These are phyloP conservation scores for Uloborus plumipes DNA, from an alignment of 2,888 invertebrate genomes.

Conservation along the genomic window DNA sequence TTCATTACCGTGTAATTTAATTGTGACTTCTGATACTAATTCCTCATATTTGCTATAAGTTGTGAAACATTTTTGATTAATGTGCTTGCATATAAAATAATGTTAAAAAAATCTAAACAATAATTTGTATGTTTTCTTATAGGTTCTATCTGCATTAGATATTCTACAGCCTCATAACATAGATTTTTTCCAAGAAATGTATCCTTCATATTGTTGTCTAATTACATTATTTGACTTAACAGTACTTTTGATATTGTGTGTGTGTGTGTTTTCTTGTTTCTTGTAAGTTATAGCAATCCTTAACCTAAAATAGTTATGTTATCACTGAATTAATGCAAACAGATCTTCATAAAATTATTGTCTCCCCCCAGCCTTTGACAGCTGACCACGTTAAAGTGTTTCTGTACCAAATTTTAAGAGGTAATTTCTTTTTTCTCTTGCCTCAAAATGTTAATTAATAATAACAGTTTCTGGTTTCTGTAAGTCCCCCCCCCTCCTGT, in stretches of 20 bases:
- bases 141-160: slow-evolving; percentile 98
- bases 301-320: slow-evolving; percentile 85
- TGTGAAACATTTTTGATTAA: too few species aligned
- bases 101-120: too few species aligned
- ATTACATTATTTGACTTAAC: too few species aligned
- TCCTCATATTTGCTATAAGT: too few species aligned
- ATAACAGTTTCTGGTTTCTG: too few species aligned
- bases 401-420: slow-evolving; percentile 99
- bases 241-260: too few species aligned
- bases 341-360: slow-evolving; percentile 99
- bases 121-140: slow-evolving; percentile 71
- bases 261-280: not conserved
- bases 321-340: slow-evolving; percentile 99
- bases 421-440: slow-evolving; percentile 72
- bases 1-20: too few species aligned
- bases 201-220: slow-evolving; percentile 75
- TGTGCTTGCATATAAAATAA: too few species aligned
- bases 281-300: not conserved
- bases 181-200: slow-evolving; percentile 99
- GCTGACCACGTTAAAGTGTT: slow-evolving; percentile 99
- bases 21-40: too few species aligned
- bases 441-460: too few species aligned
- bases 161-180: slow-evolving; percentile 98
- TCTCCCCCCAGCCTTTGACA: slow-evolving; percentile 98
- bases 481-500: too few species aligned